A percentile compares a stretch with the other conserved stretches of the same genome.
These are phyloP conservation scores for Dryobota labecula DNA, from an alignment of 2,888 invertebrate species.

Conservation along the genomic window DNA sequence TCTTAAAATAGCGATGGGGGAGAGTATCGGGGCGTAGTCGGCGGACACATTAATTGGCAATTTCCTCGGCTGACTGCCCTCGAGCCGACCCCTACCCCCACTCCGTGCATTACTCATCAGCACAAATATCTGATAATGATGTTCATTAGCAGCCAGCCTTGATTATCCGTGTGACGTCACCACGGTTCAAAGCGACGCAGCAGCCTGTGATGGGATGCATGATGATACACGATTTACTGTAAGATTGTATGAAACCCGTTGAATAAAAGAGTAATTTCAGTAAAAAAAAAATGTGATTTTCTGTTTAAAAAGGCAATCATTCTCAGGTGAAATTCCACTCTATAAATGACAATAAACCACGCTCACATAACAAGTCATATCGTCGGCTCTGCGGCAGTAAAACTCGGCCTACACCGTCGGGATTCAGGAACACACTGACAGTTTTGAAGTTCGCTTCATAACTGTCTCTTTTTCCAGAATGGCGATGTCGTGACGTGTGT, in stretches of 20 bases:
- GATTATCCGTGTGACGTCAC: conserved; percentile 58
- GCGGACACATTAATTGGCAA: conserved; percentile 85
- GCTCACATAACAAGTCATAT: conserved; percentile 21
- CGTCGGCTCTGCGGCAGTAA: conserved; percentile 6
- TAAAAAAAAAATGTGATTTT: conserved; percentile 1
- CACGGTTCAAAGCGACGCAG: conserved; percentile 1
- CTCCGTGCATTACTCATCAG: conserved; percentile 76
- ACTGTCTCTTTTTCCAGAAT: conserved; percentile 2
- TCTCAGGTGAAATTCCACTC: conserved; percentile 11
- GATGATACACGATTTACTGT: not conserved
- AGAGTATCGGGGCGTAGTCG: conserved; percentile 62
- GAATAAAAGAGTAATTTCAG: not conserved
- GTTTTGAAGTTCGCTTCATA: conserved; percentile 38
- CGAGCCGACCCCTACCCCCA: conserved; percentile 38
- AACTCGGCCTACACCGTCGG: conserved; percentile 5
- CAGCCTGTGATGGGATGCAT: not conserved
- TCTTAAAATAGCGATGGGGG: conserved; percentile 61
- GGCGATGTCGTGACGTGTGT: conserved; percentile 39
- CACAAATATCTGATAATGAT: conserved; percentile 78
- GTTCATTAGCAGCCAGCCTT: conserved; percentile 73
- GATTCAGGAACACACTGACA: conserved; percentile 20
- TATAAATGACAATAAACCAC: conserved; percentile 24
- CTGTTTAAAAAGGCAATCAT: conserved; percentile 10
- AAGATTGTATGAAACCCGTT: not conserved
- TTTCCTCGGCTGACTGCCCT: conserved; percentile 76